Percentiles rank a stretch among this genome's conserved stretches.
phyloP scores from a whole-genome alignment of 2,113 vertebrate species.

The Myodes glareolus region DNA sequence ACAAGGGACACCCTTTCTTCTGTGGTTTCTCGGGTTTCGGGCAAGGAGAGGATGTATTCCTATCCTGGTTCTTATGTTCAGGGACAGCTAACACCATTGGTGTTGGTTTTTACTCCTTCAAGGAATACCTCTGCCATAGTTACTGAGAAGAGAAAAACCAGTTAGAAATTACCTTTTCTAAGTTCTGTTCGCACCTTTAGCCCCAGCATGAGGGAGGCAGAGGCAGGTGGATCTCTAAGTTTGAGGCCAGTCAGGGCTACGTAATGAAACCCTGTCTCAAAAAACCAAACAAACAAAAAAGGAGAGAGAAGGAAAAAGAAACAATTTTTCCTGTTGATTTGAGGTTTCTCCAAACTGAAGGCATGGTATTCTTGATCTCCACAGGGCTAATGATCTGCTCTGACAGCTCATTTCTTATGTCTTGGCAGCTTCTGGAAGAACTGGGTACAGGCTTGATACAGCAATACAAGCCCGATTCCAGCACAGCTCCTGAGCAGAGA shows the following conservation, averaged over 20 bases:
- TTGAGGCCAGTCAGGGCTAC: background rate
- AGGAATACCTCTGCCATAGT: conserved; percentile 23
- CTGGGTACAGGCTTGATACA: conserved; percentile 94
- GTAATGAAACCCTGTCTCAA: background rate
- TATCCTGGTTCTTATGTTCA: background rate
- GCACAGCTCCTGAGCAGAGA: conserved; percentile 80
- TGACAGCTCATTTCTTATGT: conserved; percentile 33
- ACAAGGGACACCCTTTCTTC: background rate
- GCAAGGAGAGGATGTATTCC: background rate
- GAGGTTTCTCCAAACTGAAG: background rate
- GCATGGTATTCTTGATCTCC: background rate
- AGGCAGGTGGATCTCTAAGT: background rate
- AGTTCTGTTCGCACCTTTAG: background rate
- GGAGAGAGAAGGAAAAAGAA: background rate
- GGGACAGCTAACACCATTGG: background rate
- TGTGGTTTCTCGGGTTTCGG: background rate
- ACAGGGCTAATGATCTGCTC: background rate
- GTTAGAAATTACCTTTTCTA: conserved; percentile 42
- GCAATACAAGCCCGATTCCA: conserved; percentile 91
- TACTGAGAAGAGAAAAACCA: conserved; percentile 44
- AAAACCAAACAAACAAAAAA: background rate
- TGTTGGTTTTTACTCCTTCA: conserved; percentile 17
- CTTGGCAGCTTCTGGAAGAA: conserved; percentile 94
- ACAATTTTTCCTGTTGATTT: conserved; percentile 15
- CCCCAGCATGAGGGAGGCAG: background rate